phyloP scores from a whole-genome alignment of 2,888 invertebrate genomes.

The Agrochola circellaris region DNA sequence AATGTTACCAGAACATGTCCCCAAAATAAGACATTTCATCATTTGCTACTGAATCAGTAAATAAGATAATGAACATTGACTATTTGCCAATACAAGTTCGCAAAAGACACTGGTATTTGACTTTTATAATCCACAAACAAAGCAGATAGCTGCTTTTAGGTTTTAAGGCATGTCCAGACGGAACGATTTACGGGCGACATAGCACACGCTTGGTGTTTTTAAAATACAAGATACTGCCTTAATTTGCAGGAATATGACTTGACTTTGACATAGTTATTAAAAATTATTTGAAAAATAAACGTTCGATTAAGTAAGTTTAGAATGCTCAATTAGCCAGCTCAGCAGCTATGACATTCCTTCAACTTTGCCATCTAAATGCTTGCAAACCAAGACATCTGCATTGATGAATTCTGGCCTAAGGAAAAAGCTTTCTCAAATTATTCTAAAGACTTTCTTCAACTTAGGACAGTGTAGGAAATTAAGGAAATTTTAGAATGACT shows the following conservation, averaged over 20 bases:
- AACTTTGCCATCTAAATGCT: neutral
- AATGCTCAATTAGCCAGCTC: neutral
- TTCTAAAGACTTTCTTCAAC: neutral
- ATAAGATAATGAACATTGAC: neutral
- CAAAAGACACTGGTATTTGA: neutral
- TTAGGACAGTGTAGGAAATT: no score
- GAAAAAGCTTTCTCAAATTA: neutral
- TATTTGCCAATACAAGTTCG: neutral
- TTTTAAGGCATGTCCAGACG: neutral
- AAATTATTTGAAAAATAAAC: neutral
- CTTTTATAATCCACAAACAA: neutral
- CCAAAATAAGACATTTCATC: neutral
- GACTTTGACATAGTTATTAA: neutral
- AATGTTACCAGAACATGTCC: neutral
- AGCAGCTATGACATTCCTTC: neutral
- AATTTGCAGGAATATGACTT: no score
- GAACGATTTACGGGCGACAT: neutral
- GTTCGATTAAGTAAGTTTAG: neutral
- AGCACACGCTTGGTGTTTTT: neutral
- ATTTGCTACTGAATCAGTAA: neutral
- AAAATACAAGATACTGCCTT: neutral
- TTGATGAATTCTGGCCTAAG: neutral
- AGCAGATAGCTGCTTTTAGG: neutral
- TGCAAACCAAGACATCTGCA: neutral
- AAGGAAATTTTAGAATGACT: neutral